Evolutionary conservation across 2,113 vertebrate genomes (phyloP).

Genomic region (Ciconia stormi): DNA sequence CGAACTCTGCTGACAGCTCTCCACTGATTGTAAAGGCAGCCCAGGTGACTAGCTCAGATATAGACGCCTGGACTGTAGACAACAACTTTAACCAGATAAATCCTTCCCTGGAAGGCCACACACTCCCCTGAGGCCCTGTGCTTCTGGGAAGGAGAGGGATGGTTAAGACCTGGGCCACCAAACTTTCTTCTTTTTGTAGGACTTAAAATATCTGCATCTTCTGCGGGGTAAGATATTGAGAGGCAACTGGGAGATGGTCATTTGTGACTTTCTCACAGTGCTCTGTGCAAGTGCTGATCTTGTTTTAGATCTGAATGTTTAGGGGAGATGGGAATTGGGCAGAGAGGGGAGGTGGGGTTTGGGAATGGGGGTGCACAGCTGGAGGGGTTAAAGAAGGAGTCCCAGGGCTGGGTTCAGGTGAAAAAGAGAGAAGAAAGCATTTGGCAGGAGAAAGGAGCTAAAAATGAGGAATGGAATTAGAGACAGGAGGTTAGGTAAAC

Average conservation of each 20-base stretch:
- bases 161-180: background rate
- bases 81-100: conserved; percentile 23
- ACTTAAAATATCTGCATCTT: background rate
- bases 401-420: background rate
- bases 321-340: background rate
- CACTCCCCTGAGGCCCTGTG: background rate
- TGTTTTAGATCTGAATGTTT: background rate
- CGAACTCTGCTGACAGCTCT: background rate
- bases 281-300: background rate
- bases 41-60: conserved; percentile 41
- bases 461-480: background rate
- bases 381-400: background rate
- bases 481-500: background rate
- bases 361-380: background rate
- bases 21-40: background rate
- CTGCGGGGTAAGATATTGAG: background rate
- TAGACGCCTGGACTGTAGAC: background rate
- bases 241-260: background rate
- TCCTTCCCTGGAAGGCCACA: background rate
- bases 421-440: background rate
- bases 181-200: background rate
- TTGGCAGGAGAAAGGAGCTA: background rate
- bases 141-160: background rate
- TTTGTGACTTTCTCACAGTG: background rate
- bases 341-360: background rate